Base-by-base conservation (phyloP, 2,113 vertebrate species). In the Neolamprologus variostigma region DNA sequence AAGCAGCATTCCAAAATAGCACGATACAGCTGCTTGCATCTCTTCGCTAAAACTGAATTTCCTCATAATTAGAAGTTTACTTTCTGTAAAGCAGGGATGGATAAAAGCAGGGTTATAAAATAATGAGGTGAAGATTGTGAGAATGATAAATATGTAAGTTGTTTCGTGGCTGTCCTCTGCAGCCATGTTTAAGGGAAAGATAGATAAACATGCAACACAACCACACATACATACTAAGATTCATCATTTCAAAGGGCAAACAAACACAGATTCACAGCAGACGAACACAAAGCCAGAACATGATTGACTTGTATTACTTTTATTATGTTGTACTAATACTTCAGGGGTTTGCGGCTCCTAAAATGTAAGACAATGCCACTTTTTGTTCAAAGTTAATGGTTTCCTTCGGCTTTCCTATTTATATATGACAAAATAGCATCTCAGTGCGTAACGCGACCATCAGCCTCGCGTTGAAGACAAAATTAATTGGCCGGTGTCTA, bases 121-220 rank as follows among this genome's bases (percentile, higher is more conserved):
- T 91, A 93, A 95, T 91, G 93, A 92, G 81, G 78, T 28, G 66
- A 79, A 84, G 82, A 87, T 73, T 0, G 7, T 19, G 19, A 85
- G 35, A 47, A 57, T 80, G 13, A 53, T 45, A 81, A 83, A 50
- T 63, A n/a, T 51, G 19, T 19, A 17, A 50, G 47, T 63, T 1
- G n/a, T 76, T 88, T 89, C 33, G 83, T 35, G 23, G 63, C 51
- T 45, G 50, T 61, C 37, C 21, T 86, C 8, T 78, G 59, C n/a
- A 54, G 83, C 21, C 53, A 21, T 37, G 42, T 53, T 28, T 87
- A 63, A 33, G 28, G 66, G 26, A 35, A 45, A 23, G 8, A 40
- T 10, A 16, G 45, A 63, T 23, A 53, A 55, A 61, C 55, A 79
- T 4, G 23, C 9, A 7, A 57, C 16, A 8, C 54, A 26, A 26